Percentiles rank a stretch among this genome's conserved stretches.
These are phyloP conservation scores for Tragelaphus buxtoni DNA, from an alignment of 2,113 vertebrate species.

Conservation along the genomic window DNA sequence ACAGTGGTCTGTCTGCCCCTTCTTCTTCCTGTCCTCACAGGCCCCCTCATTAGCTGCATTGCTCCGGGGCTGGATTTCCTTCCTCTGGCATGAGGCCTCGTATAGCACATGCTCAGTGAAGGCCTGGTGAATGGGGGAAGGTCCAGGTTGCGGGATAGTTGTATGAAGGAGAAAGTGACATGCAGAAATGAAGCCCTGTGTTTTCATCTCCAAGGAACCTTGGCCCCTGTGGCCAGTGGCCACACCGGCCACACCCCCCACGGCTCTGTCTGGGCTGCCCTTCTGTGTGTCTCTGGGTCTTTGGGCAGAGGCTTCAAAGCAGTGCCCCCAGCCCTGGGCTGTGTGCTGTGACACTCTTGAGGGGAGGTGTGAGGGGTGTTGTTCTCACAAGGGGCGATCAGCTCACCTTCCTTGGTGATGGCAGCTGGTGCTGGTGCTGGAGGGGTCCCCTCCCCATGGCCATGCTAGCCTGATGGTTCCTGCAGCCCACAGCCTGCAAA, in stretches of 20 bases:
- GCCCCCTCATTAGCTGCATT: not conserved
- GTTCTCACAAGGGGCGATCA: not conserved
- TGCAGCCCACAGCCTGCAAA: not conserved
- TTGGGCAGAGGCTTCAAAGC: not conserved
- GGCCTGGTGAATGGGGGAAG: not conserved
- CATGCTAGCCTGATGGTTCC: not conserved
- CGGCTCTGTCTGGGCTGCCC: not conserved
- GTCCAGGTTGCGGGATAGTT: not conserved
- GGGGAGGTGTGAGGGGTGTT: not conserved
- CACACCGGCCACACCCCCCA: not conserved
- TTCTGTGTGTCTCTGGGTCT: not conserved
- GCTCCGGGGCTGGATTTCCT: fast-evolving
- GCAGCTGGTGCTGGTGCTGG: not conserved
- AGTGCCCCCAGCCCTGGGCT: not conserved
- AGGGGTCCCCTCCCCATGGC: not conserved
- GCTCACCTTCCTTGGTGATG: not conserved
- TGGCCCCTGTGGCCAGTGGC: not conserved
- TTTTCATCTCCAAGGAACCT: not conserved
- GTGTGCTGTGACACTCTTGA: not conserved
- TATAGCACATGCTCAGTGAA: not conserved
- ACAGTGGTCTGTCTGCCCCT: not conserved
- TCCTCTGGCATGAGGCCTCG: fast-evolving
- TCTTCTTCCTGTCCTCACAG: not conserved
- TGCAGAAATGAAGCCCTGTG: not conserved
- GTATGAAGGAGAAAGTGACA: not conserved